A percentile compares a stretch with the other conserved stretches of the same genome.
Conservation (phyloP, 2,113 vertebrate species). For the Climacteris rufus region DNA sequence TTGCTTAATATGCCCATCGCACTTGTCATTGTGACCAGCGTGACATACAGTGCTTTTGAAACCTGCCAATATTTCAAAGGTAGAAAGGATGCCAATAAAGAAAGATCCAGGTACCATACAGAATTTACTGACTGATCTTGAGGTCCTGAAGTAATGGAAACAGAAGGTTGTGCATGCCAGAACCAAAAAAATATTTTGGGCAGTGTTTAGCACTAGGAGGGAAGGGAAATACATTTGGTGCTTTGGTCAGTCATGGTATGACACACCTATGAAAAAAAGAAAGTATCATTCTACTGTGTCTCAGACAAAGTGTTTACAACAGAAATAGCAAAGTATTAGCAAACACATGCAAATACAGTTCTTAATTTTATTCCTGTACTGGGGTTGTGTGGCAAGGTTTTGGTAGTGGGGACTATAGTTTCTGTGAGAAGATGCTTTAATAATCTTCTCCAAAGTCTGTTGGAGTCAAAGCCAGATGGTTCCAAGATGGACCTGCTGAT, state of each 20-base stretch:
- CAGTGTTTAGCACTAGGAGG: background rate
- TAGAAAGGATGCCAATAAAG: background rate
- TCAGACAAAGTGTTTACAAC: background rate
- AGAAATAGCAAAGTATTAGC: background rate
- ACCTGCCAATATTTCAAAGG: background rate
- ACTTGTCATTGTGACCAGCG: background rate
- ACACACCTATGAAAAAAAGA: background rate
- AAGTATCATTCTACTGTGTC: background rate
- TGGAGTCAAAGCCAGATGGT: background rate
- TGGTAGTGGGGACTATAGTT: background rate
- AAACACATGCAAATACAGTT: background rate
- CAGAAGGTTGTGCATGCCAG: background rate
- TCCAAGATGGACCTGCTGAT: background rate
- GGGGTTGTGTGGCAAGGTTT: background rate
- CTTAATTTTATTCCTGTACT: background rate
- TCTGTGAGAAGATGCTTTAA: background rate
- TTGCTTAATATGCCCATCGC: background rate
- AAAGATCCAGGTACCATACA: background rate
- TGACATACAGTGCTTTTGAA: background rate
- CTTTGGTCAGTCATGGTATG: background rate
- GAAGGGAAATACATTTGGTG: rapidly evolving
- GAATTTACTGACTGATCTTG: background rate
- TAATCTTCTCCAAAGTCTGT: background rate
- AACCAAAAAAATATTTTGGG: background rate
- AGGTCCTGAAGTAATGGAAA: background rate